Evolutionary conservation across 1,140 invertebrate genomes (phyloP).

Genomic region (Drosophila paulistorum): DNA sequence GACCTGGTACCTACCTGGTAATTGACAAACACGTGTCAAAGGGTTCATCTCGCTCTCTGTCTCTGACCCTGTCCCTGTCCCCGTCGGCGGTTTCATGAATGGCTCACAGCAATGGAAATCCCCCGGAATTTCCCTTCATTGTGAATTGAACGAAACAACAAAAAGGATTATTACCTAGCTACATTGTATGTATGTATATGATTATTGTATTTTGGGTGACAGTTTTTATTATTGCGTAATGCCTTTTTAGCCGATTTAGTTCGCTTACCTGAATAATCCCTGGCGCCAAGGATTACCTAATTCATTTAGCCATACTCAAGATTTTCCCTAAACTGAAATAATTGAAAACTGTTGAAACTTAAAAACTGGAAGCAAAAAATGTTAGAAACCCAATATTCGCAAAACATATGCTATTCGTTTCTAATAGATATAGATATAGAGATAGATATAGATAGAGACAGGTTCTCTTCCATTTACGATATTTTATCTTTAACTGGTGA

Average conservation of each 20-base stretch:
- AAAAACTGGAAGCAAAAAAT: too few species aligned
- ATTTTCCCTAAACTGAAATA: too few species aligned
- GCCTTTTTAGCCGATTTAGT: slow-evolving; percentile 9
- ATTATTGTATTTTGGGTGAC: slow-evolving; percentile 32
- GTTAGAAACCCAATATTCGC: too few species aligned
- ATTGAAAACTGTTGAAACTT: too few species aligned
- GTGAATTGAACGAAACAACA: slow-evolving; percentile 9
- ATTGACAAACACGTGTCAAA: slow-evolving; percentile 69
- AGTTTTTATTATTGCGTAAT: slow-evolving; percentile 72
- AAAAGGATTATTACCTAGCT: slow-evolving; percentile 5
- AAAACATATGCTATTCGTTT: too few species aligned
- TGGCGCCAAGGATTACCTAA: background rate
- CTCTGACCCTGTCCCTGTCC: too few species aligned
- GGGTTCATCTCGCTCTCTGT: background rate
- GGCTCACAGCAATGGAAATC: slow-evolving; percentile 54
- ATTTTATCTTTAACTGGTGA: too few species aligned
- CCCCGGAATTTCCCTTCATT: slow-evolving; percentile 67
- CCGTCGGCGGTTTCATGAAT: slow-evolving; percentile 55
- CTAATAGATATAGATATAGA: too few species aligned
- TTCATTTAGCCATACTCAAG: background rate
- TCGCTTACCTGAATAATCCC: background rate
- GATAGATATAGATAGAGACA: too few species aligned
- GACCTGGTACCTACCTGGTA: slow-evolving; percentile 37
- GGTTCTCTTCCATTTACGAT: too few species aligned
- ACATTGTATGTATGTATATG: too few species aligned